These are phyloP conservation scores for Drosophila watanabei DNA, from an alignment of 1,140 invertebrate genomes.

Conservation along the genomic window DNA sequence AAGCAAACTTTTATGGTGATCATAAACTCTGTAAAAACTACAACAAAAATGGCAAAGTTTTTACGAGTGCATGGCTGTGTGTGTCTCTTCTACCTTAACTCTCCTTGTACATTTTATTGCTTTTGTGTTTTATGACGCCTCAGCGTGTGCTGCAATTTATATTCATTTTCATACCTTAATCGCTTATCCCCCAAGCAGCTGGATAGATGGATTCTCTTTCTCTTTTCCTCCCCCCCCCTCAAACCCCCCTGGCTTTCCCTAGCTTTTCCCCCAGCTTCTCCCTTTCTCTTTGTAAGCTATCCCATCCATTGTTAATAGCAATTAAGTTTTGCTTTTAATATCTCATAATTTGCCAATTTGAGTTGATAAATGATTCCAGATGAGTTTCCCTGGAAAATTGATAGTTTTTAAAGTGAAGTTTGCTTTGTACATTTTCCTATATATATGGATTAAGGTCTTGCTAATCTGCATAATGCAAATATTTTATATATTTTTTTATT, in stretches of 20 bases:
- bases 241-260: background rate
- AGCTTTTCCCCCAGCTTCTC: too few species aligned
- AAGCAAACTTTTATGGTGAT: background rate
- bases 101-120: slow-evolving; percentile 50
- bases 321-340: slow-evolving; percentile 39
- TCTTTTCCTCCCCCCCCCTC: background rate
- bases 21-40: background rate
- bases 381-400: background rate
- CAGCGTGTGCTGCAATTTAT: slow-evolving; percentile 69
- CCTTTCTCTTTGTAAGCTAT: background rate
- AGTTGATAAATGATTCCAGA: slow-evolving; percentile 18
- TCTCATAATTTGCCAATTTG: slow-evolving; percentile 40
- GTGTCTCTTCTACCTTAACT: slow-evolving; percentile 12
- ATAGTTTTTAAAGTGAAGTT: slow-evolving; percentile 3
- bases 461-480: background rate
- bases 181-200: slow-evolving; percentile 36
- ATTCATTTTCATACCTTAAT: slow-evolving; percentile 57
- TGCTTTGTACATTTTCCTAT: background rate
- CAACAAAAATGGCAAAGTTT: background rate
- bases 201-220: slow-evolving; percentile 28
- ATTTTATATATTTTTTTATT: background rate
- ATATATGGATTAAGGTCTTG: background rate
- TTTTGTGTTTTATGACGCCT: slow-evolving; percentile 69
- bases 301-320: slow-evolving; percentile 44
- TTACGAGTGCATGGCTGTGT: slow-evolving; percentile 1